These are phyloP conservation scores for Pimpla rufipes DNA, from an alignment of 2,888 invertebrate genomes.

Conservation along the genomic window DNA sequence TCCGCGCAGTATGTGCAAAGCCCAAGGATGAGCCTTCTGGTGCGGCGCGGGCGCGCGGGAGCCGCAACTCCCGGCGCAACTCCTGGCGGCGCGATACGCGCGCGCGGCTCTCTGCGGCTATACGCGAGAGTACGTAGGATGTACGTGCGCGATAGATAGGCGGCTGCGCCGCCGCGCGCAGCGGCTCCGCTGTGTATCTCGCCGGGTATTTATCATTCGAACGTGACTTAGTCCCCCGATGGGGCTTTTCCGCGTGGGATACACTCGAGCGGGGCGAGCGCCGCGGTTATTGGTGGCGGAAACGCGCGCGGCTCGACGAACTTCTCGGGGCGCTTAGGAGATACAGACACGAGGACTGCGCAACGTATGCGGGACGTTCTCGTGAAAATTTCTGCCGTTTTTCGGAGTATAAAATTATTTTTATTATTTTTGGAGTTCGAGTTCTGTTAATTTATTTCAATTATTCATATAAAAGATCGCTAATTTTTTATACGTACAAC, in stretches of 20 bases:
- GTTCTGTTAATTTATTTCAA: no score
- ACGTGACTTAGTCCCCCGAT: conserved; percentile 75
- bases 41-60: neutral
- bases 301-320: conserved; percentile 42
- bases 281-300: conserved; percentile 58
- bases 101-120: neutral
- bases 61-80: conserved; percentile 7
- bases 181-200: conserved; percentile 59
- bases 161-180: conserved; percentile 24
- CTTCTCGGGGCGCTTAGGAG: conserved; percentile 23
- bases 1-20: conserved; percentile 5
- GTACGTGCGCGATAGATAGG: conserved; percentile 56
- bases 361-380: neutral
- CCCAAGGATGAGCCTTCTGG: conserved; percentile 12
- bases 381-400: neutral
- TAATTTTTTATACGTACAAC: no score
- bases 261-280: conserved; percentile 31
- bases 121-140: conserved; percentile 13
- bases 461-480: no score
- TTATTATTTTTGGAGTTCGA: no score
- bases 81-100: conserved; percentile 42
- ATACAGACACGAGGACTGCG: neutral
- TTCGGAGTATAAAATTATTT: neutral
- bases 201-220: conserved; percentile 77
- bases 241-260: conserved; percentile 64